These are phyloP conservation scores for Acropora tenuis DNA, from an alignment of 64 coral and sea anemone species.

Conservation along the genomic window DNA sequence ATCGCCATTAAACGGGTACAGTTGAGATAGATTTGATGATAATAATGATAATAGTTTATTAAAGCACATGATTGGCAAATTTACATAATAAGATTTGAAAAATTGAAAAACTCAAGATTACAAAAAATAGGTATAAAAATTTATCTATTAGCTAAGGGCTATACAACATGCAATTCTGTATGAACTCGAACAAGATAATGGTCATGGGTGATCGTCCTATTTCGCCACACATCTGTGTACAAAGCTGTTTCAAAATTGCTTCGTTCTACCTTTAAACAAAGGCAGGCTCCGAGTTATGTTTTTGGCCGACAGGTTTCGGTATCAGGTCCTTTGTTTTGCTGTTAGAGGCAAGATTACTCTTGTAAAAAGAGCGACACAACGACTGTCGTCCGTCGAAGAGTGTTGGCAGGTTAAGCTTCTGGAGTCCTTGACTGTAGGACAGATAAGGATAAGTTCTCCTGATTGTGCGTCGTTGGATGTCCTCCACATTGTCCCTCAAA, in stretches of 20 bases:
- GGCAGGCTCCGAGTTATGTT: background rate
- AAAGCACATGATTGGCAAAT: background rate
- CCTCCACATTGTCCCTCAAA: too few species aligned
- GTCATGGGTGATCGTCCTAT: background rate
- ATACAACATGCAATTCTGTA: background rate
- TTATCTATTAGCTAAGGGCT: background rate
- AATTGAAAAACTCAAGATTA: background rate
- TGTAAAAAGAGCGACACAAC: background rate
- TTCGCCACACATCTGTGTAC: background rate
- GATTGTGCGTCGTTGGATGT: too few species aligned
- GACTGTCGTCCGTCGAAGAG: background rate
- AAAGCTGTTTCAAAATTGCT: background rate
- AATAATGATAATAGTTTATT: background rate
- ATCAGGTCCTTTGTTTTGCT: background rate
- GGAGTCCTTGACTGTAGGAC: background rate
- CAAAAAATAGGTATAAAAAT: background rate
- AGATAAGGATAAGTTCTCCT: background rate
- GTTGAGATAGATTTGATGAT: background rate
- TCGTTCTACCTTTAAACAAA: background rate
- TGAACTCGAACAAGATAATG: background rate
- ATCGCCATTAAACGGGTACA: constrained; percentile 63
- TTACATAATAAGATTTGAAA: background rate
- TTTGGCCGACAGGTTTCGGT: background rate
- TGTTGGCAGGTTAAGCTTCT: background rate
- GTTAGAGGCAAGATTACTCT: background rate